Evolutionary conservation across 2,888 invertebrate species (phyloP), one percentile per base, ranked within the genome.

Genomic region (Emmelina monodactyla): DNA sequence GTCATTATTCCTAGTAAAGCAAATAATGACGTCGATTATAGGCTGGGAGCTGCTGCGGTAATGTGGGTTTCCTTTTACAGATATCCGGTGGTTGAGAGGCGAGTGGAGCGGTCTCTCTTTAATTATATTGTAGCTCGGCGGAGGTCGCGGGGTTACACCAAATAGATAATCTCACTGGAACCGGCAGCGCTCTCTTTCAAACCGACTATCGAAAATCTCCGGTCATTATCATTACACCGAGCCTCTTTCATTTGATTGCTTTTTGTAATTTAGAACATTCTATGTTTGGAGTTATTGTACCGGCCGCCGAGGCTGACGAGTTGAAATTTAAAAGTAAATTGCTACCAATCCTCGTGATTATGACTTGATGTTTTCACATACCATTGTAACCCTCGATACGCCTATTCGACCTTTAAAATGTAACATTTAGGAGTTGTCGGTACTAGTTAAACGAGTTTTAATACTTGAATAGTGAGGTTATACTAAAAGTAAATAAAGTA

Each of bases 121-220:
- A 79, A 79, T 79, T 76, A 79, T 78, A 78, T 78, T 75, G 78
- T 79, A 71, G 72, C 66, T 61, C 55, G 45, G 49, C 55, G 55
- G 66, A 66, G 78, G 78, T 79, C 79, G 78, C 66, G 76, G 68
- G 79, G 78, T 79, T 73, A 76, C 56, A 69, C 67, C 65, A 75
- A 76, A 76, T 72, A 78, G 76, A 78, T 78, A 75, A 78, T 78
- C 78, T 73, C 61, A 62, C 67, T 67, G 60, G 65, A 59, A 57
- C 53, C 49, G 53, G 68, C 67, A 68, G 67, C 69, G 53, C 53
- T 47, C 34, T 41, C 50, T 54, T 55, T 55, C 58, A 55, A 55
- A 55, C 50, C 51, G 37, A 44, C 45, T 46, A 63, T 50, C 35
- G 40, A 40, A 47, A 47, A 47, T 51, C 53, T 50, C 50, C 51